Conservation (phyloP, 2,888 invertebrate genomes). For the Bellardia pandia region DNA sequence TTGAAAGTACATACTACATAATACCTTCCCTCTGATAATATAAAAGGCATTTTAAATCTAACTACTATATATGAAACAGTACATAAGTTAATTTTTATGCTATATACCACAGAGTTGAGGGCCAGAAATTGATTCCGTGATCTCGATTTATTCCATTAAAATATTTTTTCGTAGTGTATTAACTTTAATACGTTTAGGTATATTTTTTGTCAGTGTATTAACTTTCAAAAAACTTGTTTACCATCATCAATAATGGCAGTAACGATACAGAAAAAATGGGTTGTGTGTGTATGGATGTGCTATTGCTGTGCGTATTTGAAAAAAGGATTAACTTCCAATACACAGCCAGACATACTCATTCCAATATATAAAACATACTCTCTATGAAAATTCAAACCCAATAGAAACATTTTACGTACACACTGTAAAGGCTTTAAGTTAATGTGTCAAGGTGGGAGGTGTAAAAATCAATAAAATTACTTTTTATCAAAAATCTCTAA, state of each 20-base stretch:
- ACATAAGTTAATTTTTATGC: no score
- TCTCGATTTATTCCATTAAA: no score
- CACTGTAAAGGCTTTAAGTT: constrained; percentile 18
- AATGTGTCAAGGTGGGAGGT: constrained; percentile 27
- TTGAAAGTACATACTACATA: no score
- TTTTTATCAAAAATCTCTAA: no score
- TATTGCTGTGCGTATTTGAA: constrained; percentile 22
- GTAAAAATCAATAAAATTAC: constrained; percentile 45
- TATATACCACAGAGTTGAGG: no score
- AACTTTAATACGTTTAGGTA: background rate
- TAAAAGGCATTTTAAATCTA: no score
- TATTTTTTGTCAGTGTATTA: constrained; percentile 30
- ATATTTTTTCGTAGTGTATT: background rate
- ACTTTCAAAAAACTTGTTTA: constrained; percentile 61
- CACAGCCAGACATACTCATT: constrained; percentile 66
- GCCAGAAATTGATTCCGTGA: no score
- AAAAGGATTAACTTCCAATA: constrained; percentile 72
- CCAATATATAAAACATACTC: constrained; percentile 53
- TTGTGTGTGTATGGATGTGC: constrained; percentile 2
- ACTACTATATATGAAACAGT: no score
- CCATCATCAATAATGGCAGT: constrained; percentile 62
- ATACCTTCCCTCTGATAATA: no score
- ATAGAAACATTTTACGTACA: constrained; percentile 54
- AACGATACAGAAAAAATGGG: constrained; percentile 54
- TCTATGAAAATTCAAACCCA: constrained; percentile 41